Base-by-base conservation (phyloP, 1,140 invertebrate species). In the Hylyphantes graminicola region DNA sequence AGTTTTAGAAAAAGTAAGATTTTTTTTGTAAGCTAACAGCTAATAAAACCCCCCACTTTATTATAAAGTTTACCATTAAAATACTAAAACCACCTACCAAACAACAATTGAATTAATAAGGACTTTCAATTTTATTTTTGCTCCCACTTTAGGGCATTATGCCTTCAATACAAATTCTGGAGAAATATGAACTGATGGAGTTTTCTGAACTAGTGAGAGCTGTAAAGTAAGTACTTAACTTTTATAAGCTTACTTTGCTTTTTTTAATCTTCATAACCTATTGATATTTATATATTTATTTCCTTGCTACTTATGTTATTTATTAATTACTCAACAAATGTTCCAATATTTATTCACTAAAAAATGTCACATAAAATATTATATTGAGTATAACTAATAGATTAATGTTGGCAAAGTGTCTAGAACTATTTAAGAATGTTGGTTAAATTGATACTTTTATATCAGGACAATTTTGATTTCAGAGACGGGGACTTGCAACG, bases 151-250 rank as follows among this genome's bases (percentile, higher is more conserved):
- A 92, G 86, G 97, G 98, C 11, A 96, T 93, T 87, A 95, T 98
- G 92, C 97, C 98, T 63, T 94, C 93, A 68, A 92, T 92, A 86
- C 90, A 90, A 61, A 90, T 98, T 0, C 89, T 99, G 7, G 91
- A 94, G 89, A 97, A 97, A 86, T 98, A 98, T 90, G 94, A 98
- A 89, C 90, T 99, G 0, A 88, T 95, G 87, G 93, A 98, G 89
- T 98, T 99, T 90, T 93, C 93, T 90, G 95, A 97, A 88, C 91
- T 99, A 19, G 94, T 95, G 0, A 92, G 94, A 87, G 94, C 95
- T 12, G 94, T 99, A 0, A 96, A 95, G 89, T 91, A 87, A 87
- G 83, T 83, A n/a, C 21, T 59, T 54, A 21, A n/a, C 19, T 59
- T 13, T 59, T 4, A 13, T 7, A 12, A n/a, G n/a, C n/a, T n/a